Percentiles rank a stretch among this genome's conserved stretches.
Conservation (phyloP, 2,888 invertebrate species). For the Cephus pulcher region DNA sequence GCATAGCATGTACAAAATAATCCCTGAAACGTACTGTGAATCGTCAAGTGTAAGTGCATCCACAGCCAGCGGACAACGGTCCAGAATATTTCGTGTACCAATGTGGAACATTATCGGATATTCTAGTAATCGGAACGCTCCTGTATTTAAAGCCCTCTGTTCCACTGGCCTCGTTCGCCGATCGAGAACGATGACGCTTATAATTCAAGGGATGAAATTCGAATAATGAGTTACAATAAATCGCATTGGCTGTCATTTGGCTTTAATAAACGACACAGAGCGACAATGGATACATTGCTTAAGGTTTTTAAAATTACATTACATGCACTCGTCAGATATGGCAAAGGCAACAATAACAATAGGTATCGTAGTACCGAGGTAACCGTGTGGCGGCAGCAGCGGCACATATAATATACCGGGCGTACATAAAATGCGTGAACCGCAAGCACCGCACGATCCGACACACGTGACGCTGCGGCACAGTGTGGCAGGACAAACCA, state of each 20-base stretch:
- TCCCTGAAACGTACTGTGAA: slow-evolving; percentile 15
- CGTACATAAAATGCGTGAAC: slow-evolving; percentile 58
- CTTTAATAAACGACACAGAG: slow-evolving; percentile 30
- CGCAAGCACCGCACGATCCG: slow-evolving; percentile 54
- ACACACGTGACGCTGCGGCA: slow-evolving; percentile 59
- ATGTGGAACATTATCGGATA: slow-evolving; percentile 11
- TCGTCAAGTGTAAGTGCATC: slow-evolving; percentile 17
- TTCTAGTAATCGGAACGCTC: background rate
- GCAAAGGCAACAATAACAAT: background rate
- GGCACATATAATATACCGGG: slow-evolving; percentile 46
- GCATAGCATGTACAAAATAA: slow-evolving; percentile 12
- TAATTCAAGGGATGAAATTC: background rate
- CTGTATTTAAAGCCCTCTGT: slow-evolving; percentile 1
- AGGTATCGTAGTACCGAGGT: background rate
- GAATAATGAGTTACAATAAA: background rate
- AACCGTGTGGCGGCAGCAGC: background rate
- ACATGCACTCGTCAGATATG: background rate
- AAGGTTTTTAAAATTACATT: background rate
- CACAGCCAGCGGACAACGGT: slow-evolving; percentile 21
- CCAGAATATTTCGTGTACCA: slow-evolving; percentile 1
- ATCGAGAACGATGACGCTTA: background rate
- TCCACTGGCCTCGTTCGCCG: slow-evolving; percentile 2
- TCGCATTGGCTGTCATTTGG: slow-evolving; percentile 6
- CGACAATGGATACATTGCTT: slow-evolving; percentile 17
- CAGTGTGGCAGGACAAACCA: slow-evolving; percentile 54